Evolutionary conservation across 2,113 vertebrate genomes (phyloP).

Genomic region (Pandion haliaetus): DNA sequence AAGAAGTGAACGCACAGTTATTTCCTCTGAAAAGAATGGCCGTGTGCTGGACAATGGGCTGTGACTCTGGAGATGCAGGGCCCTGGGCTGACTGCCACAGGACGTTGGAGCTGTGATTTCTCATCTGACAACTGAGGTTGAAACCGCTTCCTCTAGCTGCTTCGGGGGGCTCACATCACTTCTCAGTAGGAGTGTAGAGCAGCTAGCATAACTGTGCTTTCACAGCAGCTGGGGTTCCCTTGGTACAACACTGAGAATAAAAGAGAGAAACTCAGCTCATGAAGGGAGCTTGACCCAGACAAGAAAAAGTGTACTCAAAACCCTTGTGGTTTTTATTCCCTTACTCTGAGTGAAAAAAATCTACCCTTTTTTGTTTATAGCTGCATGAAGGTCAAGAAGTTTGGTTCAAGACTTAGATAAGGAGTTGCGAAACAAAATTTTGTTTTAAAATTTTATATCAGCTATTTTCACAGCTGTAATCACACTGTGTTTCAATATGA

Average conservation of each 20-base stretch:
- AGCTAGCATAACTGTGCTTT: not conserved
- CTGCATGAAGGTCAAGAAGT: not conserved
- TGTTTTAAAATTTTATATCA: not conserved
- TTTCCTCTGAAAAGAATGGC: not conserved
- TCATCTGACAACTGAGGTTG: not conserved
- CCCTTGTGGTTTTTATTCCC: not conserved
- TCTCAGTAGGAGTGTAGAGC: not conserved
- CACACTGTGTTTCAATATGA: not conserved
- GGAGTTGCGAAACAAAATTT: not conserved
- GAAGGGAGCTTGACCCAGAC: not conserved
- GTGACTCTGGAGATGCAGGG: accelerated
- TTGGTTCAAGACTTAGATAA: not conserved
- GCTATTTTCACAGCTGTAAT: not conserved
- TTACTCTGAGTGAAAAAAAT: not conserved
- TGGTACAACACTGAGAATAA: not conserved
- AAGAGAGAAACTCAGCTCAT: not conserved
- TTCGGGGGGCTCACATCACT: not conserved
- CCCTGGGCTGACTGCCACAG: not conserved
- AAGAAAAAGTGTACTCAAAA: not conserved
- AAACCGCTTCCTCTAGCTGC: not conserved
- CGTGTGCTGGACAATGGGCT: not conserved
- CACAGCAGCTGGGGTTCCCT: not conserved
- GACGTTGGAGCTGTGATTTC: not conserved
- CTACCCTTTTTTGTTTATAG: not conserved
- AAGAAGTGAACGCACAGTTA: not conserved